Base-by-base conservation (phyloP, 2,113 vertebrate genomes). In the Siphamia tubifer region DNA sequence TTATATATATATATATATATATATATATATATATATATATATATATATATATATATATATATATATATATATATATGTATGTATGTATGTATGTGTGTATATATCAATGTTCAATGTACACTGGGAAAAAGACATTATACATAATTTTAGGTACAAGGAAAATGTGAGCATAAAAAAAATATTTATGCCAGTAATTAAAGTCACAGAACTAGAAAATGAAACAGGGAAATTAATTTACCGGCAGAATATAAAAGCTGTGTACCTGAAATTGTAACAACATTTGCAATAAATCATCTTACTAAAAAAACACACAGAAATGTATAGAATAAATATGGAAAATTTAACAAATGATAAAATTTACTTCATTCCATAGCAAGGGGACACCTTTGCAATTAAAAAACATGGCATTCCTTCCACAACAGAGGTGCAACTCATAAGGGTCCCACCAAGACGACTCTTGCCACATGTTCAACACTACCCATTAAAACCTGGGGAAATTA, bases 401-500 rank as follows among this genome's bases (percentile, higher is more conserved):
- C 89, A 85, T 74, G 63, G 79, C 74, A 68, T 87, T 78, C 70
- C 62, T 81, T 85, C 81, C 90, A 82, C 90, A 81, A 81, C 85
- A 74, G 82, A 85, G 82, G 87, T 87, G 91, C 81, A 90, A 89
- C 88, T 90, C 92, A 82, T 72, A 54, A 82, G 68, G 68, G 77
- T 81, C 77, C 81, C 83, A 81, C 75, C 80, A 88, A 90, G 90
- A 90, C 88, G 83, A 87, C 81, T 86, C 82, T 78, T 79, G 83
- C 85, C 89, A 89, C 90, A 88, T 93, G 90, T 90, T 91, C 90
- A 88, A 79, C 87, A 85, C 81, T 90, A 80, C 78, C 89, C 74
- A 86, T 81, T 84, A 84, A 87, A 92, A 87, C 85, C 88, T 64
- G 76, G 81, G 81, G 81, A 90, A 93, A 92, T 91, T 90, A 92